Percentiles rank a stretch among this genome's conserved stretches.
These are phyloP conservation scores for Cercocebus atys DNA, from an alignment of 2,113 vertebrate genomes.

Conservation along the genomic window DNA sequence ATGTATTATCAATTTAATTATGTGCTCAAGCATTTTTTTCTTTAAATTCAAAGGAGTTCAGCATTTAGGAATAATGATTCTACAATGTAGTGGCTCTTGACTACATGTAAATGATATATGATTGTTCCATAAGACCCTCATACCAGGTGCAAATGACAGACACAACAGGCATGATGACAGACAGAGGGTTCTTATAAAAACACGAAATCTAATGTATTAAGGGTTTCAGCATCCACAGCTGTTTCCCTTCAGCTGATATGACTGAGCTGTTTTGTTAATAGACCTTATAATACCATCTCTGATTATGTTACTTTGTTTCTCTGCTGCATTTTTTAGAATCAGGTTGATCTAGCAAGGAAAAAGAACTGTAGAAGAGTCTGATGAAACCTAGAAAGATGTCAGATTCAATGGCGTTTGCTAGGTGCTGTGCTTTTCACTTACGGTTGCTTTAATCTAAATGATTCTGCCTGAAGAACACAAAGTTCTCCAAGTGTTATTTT, in stretches of 20 bases:
- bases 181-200: constrained; percentile 79
- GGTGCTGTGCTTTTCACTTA: constrained; percentile 27
- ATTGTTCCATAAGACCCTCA: constrained; percentile 69
- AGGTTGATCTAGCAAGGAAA: constrained; percentile 18
- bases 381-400: constrained; percentile 30
- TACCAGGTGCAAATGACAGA: constrained; percentile 82
- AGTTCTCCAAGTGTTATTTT: constrained; percentile 31
- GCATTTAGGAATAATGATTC: constrained; percentile 68
- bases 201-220: constrained; percentile 79
- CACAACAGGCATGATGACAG: constrained; percentile 75
- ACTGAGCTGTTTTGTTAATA: constrained; percentile 71
- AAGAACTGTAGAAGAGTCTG: not conserved
- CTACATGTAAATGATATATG: constrained; percentile 68
- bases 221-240: constrained; percentile 76
- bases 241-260: constrained; percentile 72
- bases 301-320: constrained; percentile 70
- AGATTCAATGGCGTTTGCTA: not conserved
- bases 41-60: constrained; percentile 59
- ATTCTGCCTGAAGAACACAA: not conserved
- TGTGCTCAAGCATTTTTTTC: constrained; percentile 33
- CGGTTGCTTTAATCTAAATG: constrained; percentile 42
- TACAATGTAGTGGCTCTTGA: constrained; percentile 52
- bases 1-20: constrained; percentile 12
- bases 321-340: constrained; percentile 55
- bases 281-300: constrained; percentile 70